A percentile compares a stretch with the other conserved stretches of the same genome.
These are phyloP conservation scores for Littorina saxatilis DNA, from an alignment of 1,140 invertebrate genomes.

Conservation along the genomic window DNA sequence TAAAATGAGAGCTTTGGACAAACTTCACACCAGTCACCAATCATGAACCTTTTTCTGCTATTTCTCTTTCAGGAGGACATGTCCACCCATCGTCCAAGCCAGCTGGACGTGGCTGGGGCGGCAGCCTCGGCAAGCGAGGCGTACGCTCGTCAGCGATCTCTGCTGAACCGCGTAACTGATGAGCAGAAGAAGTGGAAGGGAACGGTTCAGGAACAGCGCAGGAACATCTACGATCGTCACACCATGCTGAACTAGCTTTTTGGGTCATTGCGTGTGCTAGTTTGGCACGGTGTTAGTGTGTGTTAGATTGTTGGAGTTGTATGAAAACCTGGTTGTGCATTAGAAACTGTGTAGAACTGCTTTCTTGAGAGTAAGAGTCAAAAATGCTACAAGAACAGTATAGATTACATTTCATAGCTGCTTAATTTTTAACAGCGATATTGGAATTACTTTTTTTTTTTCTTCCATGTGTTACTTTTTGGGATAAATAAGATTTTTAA, in stretches of 20 bases:
- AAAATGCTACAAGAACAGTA: neutral
- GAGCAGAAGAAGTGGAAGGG: constrained; percentile 98
- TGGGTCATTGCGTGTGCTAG: neutral
- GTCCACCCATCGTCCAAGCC: constrained; percentile 43
- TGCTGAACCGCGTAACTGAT: constrained; percentile 93
- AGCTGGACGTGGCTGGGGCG: constrained; percentile 34
- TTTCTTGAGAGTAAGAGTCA: neutral
- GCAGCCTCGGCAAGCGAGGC: neutral
- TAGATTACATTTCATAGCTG: no score
- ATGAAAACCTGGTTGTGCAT: neutral
- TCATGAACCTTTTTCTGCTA: neutral
- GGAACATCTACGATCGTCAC: constrained; percentile 97
- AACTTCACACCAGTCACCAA: no score
- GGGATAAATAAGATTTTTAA: no score
- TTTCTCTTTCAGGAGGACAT: constrained; percentile 62
- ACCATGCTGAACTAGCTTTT: constrained; percentile 98
- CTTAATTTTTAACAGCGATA: no score
- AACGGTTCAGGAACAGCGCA: constrained; percentile 96
- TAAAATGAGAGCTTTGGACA: no score
- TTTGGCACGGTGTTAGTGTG: neutral
- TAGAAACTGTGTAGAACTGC: neutral
- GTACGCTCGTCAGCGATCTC: constrained; percentile 59
- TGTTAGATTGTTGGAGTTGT: neutral
- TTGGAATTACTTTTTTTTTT: no score
- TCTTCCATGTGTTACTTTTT: no score